Evolutionary conservation across 2,797 vertebrate species (phyloP), one percentile per base, ranked within the genome.

Genomic region (Phylloscopus collybita): DNA sequence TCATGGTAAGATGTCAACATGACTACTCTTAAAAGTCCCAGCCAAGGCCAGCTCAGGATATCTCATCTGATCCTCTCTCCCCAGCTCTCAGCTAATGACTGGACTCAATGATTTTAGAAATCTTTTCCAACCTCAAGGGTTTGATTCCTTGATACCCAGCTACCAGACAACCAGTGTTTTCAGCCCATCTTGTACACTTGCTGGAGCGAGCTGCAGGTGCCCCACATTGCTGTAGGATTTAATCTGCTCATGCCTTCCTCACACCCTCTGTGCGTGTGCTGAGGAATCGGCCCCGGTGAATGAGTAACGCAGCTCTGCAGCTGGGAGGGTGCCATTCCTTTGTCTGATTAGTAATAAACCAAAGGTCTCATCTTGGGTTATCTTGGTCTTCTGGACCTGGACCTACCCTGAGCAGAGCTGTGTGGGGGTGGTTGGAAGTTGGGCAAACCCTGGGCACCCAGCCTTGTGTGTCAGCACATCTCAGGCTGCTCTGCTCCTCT

Each of bases 221-320:
- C 57, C 69, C 25, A 13, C 15, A 1, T 1, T 67, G 44, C 22
- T 85, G 67, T 34, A 3, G 54, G 40, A 29, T 72, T 88, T 73
- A 13, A 16, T 17, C 71, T 1, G 3, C 42, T 65, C 30, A 0
- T 30, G 5, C 40, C 26, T 75, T 47, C 19, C 38, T 20, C 23
- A 17, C 5, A 2, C 27, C 11, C 57, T 0, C 1, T 1, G 14
- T 4, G 34, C 50, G 34, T 4, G 13, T 73, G 50, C 50, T 16
- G 73, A 61, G 71, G 64, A 36, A 2, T 15, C 0, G 0, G 38
- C 76, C 57, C 29, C 0, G 0, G 60, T 50, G 85, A 14, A 45
- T 19, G 65, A 72, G 65, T 78, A 61, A 72, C 1, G 0, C 3
- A 4, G 75, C 85, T 34, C 78, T 20, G 61, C 82, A 86, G 65